These are phyloP conservation scores for Diorhabda carinulata DNA, from an alignment of 1,140 invertebrate genomes.

Conservation along the genomic window DNA sequence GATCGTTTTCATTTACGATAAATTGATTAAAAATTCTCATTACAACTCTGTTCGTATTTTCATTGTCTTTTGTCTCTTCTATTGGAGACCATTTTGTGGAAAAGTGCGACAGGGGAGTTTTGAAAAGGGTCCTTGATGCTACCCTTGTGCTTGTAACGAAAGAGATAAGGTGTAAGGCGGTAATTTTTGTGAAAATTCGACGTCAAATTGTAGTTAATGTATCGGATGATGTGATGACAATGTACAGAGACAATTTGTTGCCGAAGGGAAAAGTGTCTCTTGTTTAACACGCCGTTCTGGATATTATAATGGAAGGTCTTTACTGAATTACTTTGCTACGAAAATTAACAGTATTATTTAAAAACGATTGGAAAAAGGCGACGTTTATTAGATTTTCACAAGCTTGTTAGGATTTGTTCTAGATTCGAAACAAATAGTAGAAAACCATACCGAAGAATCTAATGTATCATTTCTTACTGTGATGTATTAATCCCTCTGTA, in stretches of 20 bases:
- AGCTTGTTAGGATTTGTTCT: too few species aligned
- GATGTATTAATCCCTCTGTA: too few species aligned
- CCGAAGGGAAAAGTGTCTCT: not conserved
- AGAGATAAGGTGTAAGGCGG: not conserved
- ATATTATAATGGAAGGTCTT: too few species aligned
- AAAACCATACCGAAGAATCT: too few species aligned
- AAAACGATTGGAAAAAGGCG: too few species aligned
- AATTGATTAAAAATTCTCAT: not conserved
- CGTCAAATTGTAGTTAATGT: not conserved
- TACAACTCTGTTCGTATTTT: not conserved
- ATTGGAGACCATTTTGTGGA: not conserved
- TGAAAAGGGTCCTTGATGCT: not conserved
- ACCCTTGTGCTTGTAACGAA: not conserved
- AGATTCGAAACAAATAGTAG: too few species aligned
- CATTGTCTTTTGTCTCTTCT: not conserved
- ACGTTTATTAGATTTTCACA: too few species aligned
- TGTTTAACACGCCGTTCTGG: not conserved
- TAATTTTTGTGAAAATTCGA: not conserved
- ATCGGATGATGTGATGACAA: conserved; percentile 2
- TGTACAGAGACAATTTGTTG: not conserved
- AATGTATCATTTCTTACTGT: too few species aligned
- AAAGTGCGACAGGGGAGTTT: not conserved
- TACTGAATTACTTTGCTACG: too few species aligned
- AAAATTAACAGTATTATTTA: too few species aligned
- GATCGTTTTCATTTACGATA: too few species aligned